Conservation (phyloP, 2,113 vertebrate genomes). For the Seriola dumerili region DNA sequence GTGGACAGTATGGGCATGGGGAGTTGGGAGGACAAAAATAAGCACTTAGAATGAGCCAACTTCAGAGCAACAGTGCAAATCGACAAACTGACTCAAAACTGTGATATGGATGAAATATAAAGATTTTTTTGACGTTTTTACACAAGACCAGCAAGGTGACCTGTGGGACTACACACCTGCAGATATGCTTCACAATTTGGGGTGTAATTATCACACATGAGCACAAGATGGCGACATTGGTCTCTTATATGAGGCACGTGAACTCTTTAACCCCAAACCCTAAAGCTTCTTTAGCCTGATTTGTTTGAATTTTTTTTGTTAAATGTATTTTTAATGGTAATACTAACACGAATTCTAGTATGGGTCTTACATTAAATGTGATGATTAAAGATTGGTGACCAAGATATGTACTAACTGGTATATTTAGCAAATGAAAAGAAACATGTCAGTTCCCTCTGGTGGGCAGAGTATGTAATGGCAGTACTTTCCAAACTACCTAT, state of each 20-base stretch:
- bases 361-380: not conserved
- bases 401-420: not conserved
- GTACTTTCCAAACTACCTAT: not conserved
- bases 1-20: too few relatives aligned
- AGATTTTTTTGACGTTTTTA: too few relatives aligned
- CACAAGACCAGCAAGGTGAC: too few relatives aligned
- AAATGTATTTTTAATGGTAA: not conserved
- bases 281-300: not conserved
- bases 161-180: not conserved
- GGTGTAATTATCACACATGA: not conserved
- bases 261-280: not conserved
- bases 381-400: too few relatives aligned
- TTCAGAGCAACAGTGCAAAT: too few relatives aligned
- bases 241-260: too few relatives aligned
- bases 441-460: not conserved
- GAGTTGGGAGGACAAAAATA: too few relatives aligned
- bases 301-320: not conserved
- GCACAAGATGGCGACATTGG: slow-evolving; percentile 49
- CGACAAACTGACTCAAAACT: too few relatives aligned
- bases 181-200: not conserved
- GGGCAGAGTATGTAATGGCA: not conserved
- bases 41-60: too few relatives aligned
- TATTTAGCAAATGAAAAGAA: not conserved
- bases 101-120: too few relatives aligned
- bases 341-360: not conserved